Evolutionary conservation across 2,888 invertebrate genomes (phyloP).

Genomic region (Argynnis bischoffii): DNA sequence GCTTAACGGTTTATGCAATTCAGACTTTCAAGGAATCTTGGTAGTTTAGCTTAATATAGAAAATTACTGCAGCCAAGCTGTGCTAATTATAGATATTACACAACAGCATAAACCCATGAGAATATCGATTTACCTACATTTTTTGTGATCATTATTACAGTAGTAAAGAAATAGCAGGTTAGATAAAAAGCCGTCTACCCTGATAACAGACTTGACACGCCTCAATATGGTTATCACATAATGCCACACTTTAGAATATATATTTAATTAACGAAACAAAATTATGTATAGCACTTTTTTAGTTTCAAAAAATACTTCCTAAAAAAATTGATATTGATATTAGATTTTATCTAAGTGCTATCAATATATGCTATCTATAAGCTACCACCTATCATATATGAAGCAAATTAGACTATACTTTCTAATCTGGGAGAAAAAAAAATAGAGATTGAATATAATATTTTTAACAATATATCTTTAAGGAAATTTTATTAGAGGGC

Average conservation of each 20-base stretch:
- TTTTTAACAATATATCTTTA: too few relatives aligned
- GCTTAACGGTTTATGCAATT: slow-evolving; percentile 12
- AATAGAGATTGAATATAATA: too few relatives aligned
- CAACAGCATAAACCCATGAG: background rate
- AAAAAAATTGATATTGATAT: too few relatives aligned
- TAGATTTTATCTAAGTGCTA: too few relatives aligned
- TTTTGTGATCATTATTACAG: slow-evolving; percentile 7
- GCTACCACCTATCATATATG: too few relatives aligned
- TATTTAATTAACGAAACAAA: background rate
- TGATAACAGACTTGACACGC: slow-evolving; percentile 30
- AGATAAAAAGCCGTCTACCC: slow-evolving; percentile 41
- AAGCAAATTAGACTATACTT: too few relatives aligned
- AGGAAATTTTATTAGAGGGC: too few relatives aligned
- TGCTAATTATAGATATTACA: background rate
- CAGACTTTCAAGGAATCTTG: slow-evolving; percentile 6
- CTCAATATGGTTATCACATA: slow-evolving; percentile 29
- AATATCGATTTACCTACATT: background rate
- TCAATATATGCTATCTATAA: too few relatives aligned
- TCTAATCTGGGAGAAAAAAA: too few relatives aligned
- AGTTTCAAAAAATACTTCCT: too few relatives aligned
- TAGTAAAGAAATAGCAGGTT: slow-evolving; percentile 47
- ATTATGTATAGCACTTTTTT: too few relatives aligned
- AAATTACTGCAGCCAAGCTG: background rate
- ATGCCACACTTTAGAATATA: slow-evolving; percentile 13
- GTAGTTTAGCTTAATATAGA: background rate